Percentiles rank a stretch among this genome's conserved stretches.
Conservation (phyloP, 2,113 vertebrate genomes). For the Hippopotamus amphibius region DNA sequence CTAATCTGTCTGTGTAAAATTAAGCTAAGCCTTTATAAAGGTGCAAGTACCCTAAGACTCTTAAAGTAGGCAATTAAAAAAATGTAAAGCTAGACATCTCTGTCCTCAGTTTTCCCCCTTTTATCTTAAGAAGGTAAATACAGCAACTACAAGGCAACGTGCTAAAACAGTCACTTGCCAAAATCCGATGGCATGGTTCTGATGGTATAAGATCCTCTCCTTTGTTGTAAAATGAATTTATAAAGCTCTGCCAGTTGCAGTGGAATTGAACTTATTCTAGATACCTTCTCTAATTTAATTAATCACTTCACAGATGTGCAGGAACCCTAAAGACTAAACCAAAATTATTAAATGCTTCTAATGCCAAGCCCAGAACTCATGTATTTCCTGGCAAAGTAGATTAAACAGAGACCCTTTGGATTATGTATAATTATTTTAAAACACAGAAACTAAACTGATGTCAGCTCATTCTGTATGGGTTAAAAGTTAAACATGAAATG, state of each 20-base stretch:
- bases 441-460: not conserved
- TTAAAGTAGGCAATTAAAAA: not conserved
- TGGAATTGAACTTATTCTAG: not conserved
- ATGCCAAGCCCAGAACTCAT: not conserved
- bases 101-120: not conserved
- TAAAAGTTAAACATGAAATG: constrained; percentile 44
- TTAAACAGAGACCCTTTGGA: constrained; percentile 27
- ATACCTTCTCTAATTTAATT: not conserved
- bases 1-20: not conserved
- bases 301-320: not conserved
- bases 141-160: not conserved
- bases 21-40: constrained; percentile 10
- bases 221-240: not conserved
- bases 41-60: not conserved
- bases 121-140: not conserved
- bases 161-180: not conserved
- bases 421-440: constrained; percentile 58
- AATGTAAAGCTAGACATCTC: not conserved
- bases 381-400: constrained; percentile 42
- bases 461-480: not conserved
- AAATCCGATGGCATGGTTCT: not conserved
- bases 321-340: not conserved
- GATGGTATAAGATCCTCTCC: not conserved
- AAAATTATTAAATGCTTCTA: not conserved
- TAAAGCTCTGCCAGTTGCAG: not conserved